These are phyloP conservation scores for Eucera pruinosa DNA, from an alignment of 2,888 invertebrate genomes.

Conservation along the genomic window DNA sequence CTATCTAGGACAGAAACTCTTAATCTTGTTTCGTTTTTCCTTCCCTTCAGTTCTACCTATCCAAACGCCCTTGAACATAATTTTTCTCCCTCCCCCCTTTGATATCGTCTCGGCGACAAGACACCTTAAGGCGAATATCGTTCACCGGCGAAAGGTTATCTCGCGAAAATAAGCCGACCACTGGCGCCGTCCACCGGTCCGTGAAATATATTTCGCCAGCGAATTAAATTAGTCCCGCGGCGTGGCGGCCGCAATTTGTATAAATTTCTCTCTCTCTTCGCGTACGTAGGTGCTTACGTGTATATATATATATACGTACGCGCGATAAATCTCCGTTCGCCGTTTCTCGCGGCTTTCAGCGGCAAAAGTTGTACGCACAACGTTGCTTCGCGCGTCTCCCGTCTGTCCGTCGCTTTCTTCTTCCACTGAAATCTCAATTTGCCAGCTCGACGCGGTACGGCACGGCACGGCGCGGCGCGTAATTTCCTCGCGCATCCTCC, in stretches of 20 bases:
- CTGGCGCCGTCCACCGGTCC: conserved; percentile 19
- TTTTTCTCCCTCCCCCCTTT: neutral
- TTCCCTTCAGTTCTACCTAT: neutral
- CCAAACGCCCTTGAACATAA: neutral
- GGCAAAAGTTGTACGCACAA: no score
- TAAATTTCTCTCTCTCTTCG: conserved; percentile 16
- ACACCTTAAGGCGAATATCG: neutral
- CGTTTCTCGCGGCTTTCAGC: neutral
- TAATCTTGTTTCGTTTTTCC: no score
- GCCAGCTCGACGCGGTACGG: no score
- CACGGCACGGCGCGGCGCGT: no score
- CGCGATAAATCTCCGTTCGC: conserved; percentile 1
- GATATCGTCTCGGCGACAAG: neutral
- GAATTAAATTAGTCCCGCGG: conserved; percentile 20
- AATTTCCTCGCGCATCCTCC: no score
- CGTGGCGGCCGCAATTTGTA: neutral
- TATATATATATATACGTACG: no score
- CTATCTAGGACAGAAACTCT: no score
- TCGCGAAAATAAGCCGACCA: neutral
- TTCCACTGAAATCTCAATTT: conserved; percentile 33
- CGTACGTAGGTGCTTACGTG: no score
- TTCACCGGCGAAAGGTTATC: conserved; percentile 22
- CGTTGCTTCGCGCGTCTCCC: no score
- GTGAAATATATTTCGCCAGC: conserved; percentile 23
- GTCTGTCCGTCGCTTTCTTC: neutral